These are phyloP conservation scores for Cerceris rybyensis DNA, from an alignment of 2,888 invertebrate genomes.

Conservation along the genomic window DNA sequence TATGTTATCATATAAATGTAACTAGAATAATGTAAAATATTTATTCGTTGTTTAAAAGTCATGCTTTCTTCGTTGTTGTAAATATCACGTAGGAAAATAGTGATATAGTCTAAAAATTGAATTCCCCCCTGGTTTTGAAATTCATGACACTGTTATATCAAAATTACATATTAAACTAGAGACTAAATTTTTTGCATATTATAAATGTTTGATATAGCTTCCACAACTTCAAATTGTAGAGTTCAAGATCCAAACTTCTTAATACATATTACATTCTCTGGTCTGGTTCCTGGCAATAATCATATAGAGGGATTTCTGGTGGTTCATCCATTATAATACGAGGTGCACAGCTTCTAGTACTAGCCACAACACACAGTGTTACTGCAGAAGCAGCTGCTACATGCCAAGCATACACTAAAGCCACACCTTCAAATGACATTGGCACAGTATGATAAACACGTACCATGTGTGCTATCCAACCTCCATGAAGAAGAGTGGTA, in stretches of 20 bases:
- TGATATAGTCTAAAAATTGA: conserved; percentile 37
- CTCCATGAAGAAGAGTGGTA: conserved; percentile 74
- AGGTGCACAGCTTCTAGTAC: conserved; percentile 72
- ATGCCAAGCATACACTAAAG: conserved; percentile 73
- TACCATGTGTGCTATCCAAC: conserved; percentile 77
- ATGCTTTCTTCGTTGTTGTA: conserved; percentile 19
- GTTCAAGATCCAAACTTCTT: not conserved
- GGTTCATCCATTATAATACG: conserved; percentile 68
- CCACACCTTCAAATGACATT: conserved; percentile 36
- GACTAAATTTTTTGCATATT: conserved; percentile 27
- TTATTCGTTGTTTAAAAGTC: conserved; percentile 37
- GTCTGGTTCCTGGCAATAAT: conserved; percentile 67
- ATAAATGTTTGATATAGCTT: conserved; percentile 10
- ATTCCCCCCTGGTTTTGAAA: conserved; percentile 24
- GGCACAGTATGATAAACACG: conserved; percentile 61
- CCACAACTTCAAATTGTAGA: conserved; percentile 18
- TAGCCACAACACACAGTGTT: conserved; percentile 71
- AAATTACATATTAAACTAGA: conserved; percentile 30
- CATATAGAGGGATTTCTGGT: conserved; percentile 76
- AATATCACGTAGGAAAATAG: conserved; percentile 52
- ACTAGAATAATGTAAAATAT: conserved; percentile 38
- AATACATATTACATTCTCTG: conserved; percentile 43
- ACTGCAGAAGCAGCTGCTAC: conserved; percentile 74
- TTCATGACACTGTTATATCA: conserved; percentile 26
- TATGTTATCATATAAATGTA: conserved; percentile 27